These are phyloP conservation scores for Electrona antarctica DNA, from an alignment of 2,113 vertebrate species.

Conservation along the genomic window DNA sequence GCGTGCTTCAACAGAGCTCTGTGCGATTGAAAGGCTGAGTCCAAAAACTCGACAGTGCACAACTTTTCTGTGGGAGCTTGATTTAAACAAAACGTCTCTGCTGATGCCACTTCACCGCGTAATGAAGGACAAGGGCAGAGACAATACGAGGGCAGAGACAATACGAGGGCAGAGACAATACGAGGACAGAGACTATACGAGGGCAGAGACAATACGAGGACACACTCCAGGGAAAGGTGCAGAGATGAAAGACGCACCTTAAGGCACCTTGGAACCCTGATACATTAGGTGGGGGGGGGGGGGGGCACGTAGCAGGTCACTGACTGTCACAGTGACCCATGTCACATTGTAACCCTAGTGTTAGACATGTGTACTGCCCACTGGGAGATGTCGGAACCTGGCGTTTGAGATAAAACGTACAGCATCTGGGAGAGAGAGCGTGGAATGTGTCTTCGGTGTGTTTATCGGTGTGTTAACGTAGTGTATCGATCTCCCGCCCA, in stretches of 20 bases:
- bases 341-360: not conserved
- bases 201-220: not conserved
- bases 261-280: slow-evolving; percentile 80
- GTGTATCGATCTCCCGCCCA: slow-evolving; percentile 17
- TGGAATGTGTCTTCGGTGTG: slow-evolving; percentile 15
- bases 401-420: not conserved
- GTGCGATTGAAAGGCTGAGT: slow-evolving; percentile 8
- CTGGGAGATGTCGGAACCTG: not conserved
- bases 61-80: too few species aligned
- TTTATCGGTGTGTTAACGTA: slow-evolving; percentile 13
- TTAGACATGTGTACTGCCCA: not conserved
- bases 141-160: too few species aligned
- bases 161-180: too few species aligned
- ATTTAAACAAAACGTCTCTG: too few species aligned
- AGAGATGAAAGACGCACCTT: slow-evolving; percentile 42
- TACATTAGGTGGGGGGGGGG: slow-evolving; percentile 12
- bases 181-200: too few species aligned
- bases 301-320: slow-evolving; percentile 33
- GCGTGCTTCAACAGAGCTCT: not conserved
- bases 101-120: not conserved
- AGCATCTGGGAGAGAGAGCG: not conserved
- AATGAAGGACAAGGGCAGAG: not conserved
- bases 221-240: slow-evolving; percentile 7
- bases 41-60: too few species aligned
- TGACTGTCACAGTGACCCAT: not conserved